A percentile compares a stretch with the other conserved stretches of the same genome.
These are phyloP conservation scores for Dolichotis patagonum DNA, from an alignment of 2,113 vertebrate species.

Conservation along the genomic window DNA sequence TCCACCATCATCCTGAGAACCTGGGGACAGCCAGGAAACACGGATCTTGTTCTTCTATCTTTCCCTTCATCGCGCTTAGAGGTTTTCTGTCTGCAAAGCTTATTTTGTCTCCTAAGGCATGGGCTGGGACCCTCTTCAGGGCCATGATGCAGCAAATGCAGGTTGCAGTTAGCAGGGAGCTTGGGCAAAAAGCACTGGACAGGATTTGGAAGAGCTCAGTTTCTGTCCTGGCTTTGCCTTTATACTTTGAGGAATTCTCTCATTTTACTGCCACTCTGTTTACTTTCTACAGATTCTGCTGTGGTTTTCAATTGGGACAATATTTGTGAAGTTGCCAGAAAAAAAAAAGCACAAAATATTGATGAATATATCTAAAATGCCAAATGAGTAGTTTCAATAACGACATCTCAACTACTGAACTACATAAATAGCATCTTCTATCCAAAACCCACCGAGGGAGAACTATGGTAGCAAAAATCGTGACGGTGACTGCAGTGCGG, in stretches of 20 bases:
- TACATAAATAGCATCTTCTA: background rate
- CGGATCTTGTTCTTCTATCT: background rate
- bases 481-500: background rate
- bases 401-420: background rate
- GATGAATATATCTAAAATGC: background rate
- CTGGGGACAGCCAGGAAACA: background rate
- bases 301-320: background rate
- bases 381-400: background rate
- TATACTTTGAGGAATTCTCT: background rate
- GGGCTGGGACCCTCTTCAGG: background rate
- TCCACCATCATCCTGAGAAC: background rate
- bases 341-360: background rate
- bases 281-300: background rate
- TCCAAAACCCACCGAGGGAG: background rate
- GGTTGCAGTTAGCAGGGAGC: background rate
- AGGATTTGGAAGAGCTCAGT: too few species aligned
- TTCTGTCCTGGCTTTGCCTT: background rate
- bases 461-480: background rate
- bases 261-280: background rate
- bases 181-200: background rate
- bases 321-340: background rate
- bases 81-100: background rate
- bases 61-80: background rate
- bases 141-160: accelerated
- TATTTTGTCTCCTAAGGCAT: background rate